Percentiles rank a stretch among this genome's conserved stretches.
These are phyloP conservation scores for Acrobasis repandana DNA, from an alignment of 2,888 invertebrate genomes.

Conservation along the genomic window DNA sequence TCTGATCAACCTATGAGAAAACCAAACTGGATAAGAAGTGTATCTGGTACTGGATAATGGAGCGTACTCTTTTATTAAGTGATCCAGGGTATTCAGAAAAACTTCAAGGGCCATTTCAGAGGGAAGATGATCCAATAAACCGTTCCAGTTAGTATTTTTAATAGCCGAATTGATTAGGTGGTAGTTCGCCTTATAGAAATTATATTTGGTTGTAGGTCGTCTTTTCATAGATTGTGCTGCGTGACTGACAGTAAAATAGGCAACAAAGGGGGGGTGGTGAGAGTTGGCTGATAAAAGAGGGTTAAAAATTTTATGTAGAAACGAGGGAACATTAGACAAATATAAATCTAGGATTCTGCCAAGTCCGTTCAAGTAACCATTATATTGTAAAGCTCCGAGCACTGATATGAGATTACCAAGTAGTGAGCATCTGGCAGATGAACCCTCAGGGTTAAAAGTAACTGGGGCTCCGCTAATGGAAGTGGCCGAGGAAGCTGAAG, in stretches of 20 bases:
- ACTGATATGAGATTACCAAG: slow-evolving; percentile 1
- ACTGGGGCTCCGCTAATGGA: neutral
- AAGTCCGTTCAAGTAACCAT: neutral
- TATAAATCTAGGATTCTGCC: slow-evolving; percentile 1
- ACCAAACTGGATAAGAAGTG: neutral
- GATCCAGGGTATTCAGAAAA: neutral
- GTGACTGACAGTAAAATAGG: neutral
- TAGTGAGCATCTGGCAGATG: neutral
- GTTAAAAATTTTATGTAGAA: neutral
- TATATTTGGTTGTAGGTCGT: neutral
- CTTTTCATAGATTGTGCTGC: neutral
- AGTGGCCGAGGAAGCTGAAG: neutral
- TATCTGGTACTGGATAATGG: neutral
- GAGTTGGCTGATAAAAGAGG: neutral
- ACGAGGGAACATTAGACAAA: neutral
- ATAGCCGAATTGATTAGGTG: neutral
- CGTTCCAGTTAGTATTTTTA: neutral
- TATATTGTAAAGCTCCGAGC: neutral
- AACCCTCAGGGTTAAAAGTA: neutral
- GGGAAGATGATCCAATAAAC: neutral
- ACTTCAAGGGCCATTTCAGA: neutral
- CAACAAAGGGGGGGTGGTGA: neutral
- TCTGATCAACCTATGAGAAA: neutral
- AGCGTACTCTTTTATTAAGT: neutral
- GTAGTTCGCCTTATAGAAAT: neutral